Percentiles rank a stretch among this genome's conserved stretches.
Evolutionary conservation across 2,113 vertebrate species (phyloP).

Genomic region (Lampris megalopsis): DNA sequence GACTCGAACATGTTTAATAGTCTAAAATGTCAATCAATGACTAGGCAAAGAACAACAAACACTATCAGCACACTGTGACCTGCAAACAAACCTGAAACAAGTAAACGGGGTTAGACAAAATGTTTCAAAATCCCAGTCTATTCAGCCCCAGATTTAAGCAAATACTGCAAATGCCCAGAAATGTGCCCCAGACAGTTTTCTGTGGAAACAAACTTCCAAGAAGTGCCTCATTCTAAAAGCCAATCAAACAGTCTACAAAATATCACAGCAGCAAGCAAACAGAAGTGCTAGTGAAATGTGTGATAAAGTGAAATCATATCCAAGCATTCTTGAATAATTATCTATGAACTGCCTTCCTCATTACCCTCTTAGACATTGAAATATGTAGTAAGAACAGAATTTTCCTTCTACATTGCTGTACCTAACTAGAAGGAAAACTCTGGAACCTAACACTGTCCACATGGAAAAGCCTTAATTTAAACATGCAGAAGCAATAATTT

Average conservation of each 20-base stretch:
- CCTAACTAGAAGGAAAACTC: no score
- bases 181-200: constrained; percentile 54
- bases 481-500: neutral
- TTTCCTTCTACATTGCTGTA: neutral
- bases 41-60: constrained; percentile 36
- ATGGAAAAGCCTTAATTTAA: no score
- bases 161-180: constrained; percentile 69
- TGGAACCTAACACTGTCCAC: no score
- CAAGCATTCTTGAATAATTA: neutral
- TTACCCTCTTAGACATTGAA: neutral
- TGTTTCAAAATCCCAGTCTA: constrained; percentile 54
- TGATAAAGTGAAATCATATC: neutral
- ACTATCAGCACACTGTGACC: constrained; percentile 60
- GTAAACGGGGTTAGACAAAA: constrained; percentile 61
- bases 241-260: constrained; percentile 48
- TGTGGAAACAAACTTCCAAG: constrained; percentile 68
- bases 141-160: constrained; percentile 55
- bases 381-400: neutral
- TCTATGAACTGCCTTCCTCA: neutral
- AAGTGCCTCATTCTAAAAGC: constrained; percentile 54
- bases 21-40: constrained; percentile 6
- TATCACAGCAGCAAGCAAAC: constrained; percentile 22
- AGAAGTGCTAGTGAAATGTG: neutral
- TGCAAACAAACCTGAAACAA: constrained; percentile 59
- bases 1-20: constrained; percentile 16